Evolutionary conservation across 2,797 vertebrate species (phyloP).

Genomic region (Amblyopsis hoosieri): DNA sequence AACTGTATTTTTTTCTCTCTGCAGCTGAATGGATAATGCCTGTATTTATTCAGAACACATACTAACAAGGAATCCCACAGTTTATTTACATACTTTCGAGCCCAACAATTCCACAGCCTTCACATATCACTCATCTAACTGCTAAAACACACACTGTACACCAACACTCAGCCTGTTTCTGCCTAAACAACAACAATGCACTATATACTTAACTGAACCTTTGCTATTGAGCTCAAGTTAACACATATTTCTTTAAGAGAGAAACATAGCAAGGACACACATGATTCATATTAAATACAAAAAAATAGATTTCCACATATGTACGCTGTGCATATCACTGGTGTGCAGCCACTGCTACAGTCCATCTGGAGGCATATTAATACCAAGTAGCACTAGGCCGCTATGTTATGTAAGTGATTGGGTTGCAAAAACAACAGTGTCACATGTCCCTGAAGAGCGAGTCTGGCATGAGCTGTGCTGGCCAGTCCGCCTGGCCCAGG

Average conservation of each 20-base stretch:
- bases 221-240: too few relatives aligned
- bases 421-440: conserved; percentile 65
- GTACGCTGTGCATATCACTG: too few relatives aligned
- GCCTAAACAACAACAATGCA: conserved; percentile 14
- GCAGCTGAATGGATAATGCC: conserved; percentile 31
- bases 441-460: conserved; percentile 58
- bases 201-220: too few relatives aligned
- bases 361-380: conserved; percentile 1
- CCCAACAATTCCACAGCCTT: conserved; percentile 63
- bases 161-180: conserved; percentile 44
- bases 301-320: neutral
- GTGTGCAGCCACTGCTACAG: too few relatives aligned
- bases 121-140: conserved; percentile 54
- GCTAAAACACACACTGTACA: conserved; percentile 49
- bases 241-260: too few relatives aligned
- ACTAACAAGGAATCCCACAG: conserved; percentile 51
- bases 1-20: conserved; percentile 37
- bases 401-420: conserved; percentile 61
- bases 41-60: conserved; percentile 45
- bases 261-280: neutral
- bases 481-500: conserved; percentile 62
- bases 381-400: conserved; percentile 42
- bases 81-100: conserved; percentile 58
- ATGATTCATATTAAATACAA: neutral
- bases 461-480: conserved; percentile 55